Base-by-base conservation (phyloP, 2,888 invertebrate genomes). In the Philonicus albiceps region DNA sequence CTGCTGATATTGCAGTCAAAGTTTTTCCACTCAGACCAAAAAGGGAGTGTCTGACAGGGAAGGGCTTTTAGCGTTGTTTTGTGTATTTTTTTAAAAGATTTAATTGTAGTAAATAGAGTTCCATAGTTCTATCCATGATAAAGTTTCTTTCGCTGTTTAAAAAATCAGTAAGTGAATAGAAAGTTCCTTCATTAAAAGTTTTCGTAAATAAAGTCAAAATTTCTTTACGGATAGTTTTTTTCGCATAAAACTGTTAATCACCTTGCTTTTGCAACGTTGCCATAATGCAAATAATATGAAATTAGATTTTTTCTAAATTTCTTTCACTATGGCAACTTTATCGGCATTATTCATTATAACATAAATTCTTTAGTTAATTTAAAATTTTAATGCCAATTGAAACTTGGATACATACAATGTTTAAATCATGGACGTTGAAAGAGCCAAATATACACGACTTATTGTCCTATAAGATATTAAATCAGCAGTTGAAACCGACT, bases 1-100 rank as follows among this genome's bases (percentile, higher is more conserved):
- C 87, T 87, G 87, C 86, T 83, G 85, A 87, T 87, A 86, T 85
- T 86, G 86, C 83, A 81, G 86, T 75, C 53, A 75, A 81, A 85
- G 80, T 85, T 87, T 87, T 85, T 80, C 85, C 85, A 85, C 80
- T 85, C 75, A 85, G 85, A 85, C 76, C 64, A 83, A 53, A 83
- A 83, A 81, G 76, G 19, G 80, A 64, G 49, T 37, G 83, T 83
- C 83, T 83, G 83, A 83, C 83, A 83, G 83, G 72, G 72, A 64
- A 76, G 40, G 19, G 76, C 76, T 76, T 43, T 76, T 76, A 76
- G 43, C 80, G 43, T 80, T 49, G 53, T 80, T 80, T 80, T 80
- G 80, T 53, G 43, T 31, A 27, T 80, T 19, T 80, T 30, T 16
- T 78, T 49, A 53, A 19, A 80, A 53, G 53, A 80, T 27, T 31